Evolutionary conservation across 2,113 vertebrate genomes (phyloP).

Genomic region (Fukomys damarensis): DNA sequence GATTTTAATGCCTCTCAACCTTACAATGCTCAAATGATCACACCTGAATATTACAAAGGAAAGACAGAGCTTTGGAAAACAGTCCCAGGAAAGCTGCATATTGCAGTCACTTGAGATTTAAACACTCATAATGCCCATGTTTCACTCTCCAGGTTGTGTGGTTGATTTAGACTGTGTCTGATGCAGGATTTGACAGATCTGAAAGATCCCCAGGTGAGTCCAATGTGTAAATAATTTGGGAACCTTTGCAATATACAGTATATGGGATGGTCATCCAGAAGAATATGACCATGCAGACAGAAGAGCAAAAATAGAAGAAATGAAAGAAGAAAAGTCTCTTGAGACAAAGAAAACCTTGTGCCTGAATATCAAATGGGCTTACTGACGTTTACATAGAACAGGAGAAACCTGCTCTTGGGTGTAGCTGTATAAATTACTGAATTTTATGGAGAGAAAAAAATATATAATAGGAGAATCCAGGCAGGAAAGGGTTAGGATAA

Average conservation of each 20-base stretch:
- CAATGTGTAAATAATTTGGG: conserved; percentile 17
- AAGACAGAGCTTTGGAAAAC: neutral
- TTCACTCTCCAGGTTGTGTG: neutral
- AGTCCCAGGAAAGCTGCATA: neutral
- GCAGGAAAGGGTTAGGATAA: neutral
- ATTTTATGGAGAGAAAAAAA: conserved; percentile 25
- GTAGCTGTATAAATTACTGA: neutral
- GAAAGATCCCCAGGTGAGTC: neutral
- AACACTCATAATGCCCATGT: neutral
- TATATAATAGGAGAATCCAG: neutral
- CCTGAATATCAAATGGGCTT: neutral
- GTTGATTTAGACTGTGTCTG: neutral
- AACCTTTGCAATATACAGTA: neutral
- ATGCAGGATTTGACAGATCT: neutral
- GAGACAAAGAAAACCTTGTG: neutral
- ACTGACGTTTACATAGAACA: neutral
- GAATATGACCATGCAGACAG: neutral
- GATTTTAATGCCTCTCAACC: neutral
- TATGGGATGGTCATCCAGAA: neutral
- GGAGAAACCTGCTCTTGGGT: neutral
- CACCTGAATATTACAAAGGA: neutral
- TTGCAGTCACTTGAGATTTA: neutral
- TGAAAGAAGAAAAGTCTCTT: neutral
- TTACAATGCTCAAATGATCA: neutral
- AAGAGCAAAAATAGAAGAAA: neutral